phyloP scores from a whole-genome alignment of 2,888 invertebrate genomes.

The Eristalinus sepulchralis region DNA sequence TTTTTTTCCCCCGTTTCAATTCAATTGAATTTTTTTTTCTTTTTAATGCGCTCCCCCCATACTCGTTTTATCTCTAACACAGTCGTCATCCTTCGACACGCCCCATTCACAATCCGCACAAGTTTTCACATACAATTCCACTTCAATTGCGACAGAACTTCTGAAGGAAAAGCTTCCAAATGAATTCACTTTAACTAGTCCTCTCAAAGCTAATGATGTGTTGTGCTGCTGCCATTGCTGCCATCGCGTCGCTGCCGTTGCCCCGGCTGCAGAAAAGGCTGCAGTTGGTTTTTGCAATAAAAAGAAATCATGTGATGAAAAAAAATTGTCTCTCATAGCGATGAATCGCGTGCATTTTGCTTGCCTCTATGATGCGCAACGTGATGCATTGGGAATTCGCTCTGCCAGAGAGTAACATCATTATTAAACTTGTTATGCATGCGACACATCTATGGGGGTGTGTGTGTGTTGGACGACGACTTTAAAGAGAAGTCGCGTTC shows the following conservation, averaged over 20 bases:
- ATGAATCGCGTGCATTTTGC: not conserved
- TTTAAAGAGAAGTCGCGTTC: not conserved
- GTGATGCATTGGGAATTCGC: conserved; percentile 4
- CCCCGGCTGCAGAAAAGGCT: not conserved
- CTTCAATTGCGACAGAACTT: not conserved
- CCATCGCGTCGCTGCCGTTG: not conserved
- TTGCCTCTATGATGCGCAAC: not conserved
- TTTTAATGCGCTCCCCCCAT: not conserved
- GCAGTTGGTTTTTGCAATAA: not conserved
- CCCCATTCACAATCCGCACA: not conserved
- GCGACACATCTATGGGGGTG: not conserved
- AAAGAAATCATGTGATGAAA: not conserved
- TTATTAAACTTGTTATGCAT: conserved; percentile 30
- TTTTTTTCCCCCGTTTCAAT: too few relatives aligned
- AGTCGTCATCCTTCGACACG: not conserved
- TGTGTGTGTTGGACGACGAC: not conserved
- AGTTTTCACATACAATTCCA: not conserved
- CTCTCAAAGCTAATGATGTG: conserved; percentile 29
- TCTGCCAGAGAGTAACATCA: conserved; percentile 13
- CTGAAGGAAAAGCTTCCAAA: conserved; percentile 1
- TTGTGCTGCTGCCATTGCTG: not conserved
- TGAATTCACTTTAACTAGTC: conserved; percentile 23
- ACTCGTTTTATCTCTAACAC: not conserved
- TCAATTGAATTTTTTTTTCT: not conserved
- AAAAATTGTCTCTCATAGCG: not conserved